Conservation (phyloP, 1,140 invertebrate species). For the Antheraea mylitta region DNA sequence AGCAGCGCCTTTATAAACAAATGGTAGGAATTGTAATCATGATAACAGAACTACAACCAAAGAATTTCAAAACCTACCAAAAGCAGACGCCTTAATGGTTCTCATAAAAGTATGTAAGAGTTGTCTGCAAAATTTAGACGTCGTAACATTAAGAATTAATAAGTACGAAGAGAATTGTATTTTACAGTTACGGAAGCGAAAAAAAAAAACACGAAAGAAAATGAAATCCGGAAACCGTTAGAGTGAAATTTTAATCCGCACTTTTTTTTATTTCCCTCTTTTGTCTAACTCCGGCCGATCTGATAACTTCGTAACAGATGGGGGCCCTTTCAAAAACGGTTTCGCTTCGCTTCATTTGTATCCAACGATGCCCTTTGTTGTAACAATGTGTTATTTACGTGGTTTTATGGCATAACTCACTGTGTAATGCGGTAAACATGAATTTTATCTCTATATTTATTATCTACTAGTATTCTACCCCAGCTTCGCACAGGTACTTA, state of each 20-base stretch:
- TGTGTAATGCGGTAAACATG: background rate
- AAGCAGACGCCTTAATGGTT: too few relatives aligned
- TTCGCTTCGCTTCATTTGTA: constrained; percentile 5
- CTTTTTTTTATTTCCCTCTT: background rate
- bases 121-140: background rate
- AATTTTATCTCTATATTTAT: too few relatives aligned
- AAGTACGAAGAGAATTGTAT: background rate
- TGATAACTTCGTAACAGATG: constrained; percentile 11
- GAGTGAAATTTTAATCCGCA: background rate
- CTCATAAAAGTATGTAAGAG: too few relatives aligned
- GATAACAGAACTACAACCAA: too few relatives aligned
- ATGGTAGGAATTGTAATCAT: too few relatives aligned
- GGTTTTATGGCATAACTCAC: background rate
- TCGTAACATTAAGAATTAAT: background rate
- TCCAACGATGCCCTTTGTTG: constrained; percentile 2
- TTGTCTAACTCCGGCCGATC: constrained; percentile 7
- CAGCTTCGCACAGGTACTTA: too few relatives aligned
- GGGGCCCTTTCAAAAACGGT: background rate
- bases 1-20: too few relatives aligned
- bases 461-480: too few relatives aligned
- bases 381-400: constrained; percentile 1
- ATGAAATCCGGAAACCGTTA: background rate
- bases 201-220: background rate
- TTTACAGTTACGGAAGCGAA: background rate
- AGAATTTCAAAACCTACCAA: too few relatives aligned